These are phyloP conservation scores for Gadopsis marmoratus DNA, from an alignment of 2,797 vertebrate genomes.

Conservation along the genomic window DNA sequence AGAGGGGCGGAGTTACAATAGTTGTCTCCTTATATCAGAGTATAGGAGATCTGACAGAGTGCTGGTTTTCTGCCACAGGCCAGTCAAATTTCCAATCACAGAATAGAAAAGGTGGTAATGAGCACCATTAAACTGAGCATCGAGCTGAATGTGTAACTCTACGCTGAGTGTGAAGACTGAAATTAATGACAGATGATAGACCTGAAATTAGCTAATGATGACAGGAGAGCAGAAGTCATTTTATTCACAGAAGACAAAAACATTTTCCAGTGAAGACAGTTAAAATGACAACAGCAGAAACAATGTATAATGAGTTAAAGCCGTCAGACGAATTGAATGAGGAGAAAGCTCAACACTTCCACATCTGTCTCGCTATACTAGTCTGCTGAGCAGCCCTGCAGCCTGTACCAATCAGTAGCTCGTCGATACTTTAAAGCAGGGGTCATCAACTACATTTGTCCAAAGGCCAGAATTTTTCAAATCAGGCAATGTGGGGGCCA, in stretches of 20 bases:
- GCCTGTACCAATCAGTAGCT: background rate
- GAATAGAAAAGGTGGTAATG: slow-evolving; percentile 31
- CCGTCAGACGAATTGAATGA: background rate
- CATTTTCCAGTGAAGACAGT: background rate
- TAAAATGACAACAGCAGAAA: background rate
- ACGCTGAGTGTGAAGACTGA: background rate
- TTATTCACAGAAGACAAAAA: slow-evolving; percentile 6
- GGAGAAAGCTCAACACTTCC: background rate
- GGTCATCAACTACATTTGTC: no score
- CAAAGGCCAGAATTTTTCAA: no score
- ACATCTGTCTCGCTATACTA: background rate
- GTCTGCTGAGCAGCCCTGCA: background rate
- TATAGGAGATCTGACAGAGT: slow-evolving; percentile 5
- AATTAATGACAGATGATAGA: slow-evolving; percentile 3
- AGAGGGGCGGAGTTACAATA: slow-evolving; percentile 23
- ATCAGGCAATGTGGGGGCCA: no score
- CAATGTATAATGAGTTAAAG: background rate
- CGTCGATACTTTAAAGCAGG: background rate
- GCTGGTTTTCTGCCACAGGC: background rate
- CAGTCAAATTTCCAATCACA: slow-evolving; percentile 9
- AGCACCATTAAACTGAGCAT: slow-evolving; percentile 9
- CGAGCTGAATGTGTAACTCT: background rate
- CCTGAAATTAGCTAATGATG: slow-evolving; percentile 10
- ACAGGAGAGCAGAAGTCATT: background rate
- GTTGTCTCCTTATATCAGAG: slow-evolving; percentile 6